Evolutionary conservation across 2,888 invertebrate species (phyloP).

Genomic region (Norana najaformis): DNA sequence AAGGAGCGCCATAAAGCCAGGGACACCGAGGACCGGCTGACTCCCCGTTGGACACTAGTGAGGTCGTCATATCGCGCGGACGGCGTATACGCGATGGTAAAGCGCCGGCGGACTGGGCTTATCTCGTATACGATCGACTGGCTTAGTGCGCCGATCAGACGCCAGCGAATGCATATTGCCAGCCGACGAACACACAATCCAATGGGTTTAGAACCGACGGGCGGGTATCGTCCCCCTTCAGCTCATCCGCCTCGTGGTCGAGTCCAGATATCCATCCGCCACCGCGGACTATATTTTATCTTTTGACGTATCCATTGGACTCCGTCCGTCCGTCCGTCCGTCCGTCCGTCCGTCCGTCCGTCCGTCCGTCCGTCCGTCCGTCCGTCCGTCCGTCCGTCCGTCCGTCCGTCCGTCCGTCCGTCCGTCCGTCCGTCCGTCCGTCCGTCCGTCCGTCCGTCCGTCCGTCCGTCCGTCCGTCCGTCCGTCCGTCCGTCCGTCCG

Average conservation of each 20-base stretch:
- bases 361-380: neutral
- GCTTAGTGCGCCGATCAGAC: conserved; percentile 13
- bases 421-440: neutral
- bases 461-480: neutral
- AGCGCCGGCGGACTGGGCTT: neutral
- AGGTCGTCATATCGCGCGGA: neutral
- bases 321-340: neutral
- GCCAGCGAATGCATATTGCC: neutral
- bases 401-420: neutral
- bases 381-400: neutral
- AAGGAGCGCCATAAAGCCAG: neutral
- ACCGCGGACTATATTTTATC: conserved; percentile 2
- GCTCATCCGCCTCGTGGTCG: neutral
- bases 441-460: neutral
- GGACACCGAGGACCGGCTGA: neutral
- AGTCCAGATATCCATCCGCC: conserved; percentile 3
- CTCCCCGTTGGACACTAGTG: neutral
- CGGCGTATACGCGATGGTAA: neutral
- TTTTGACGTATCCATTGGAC: neutral
- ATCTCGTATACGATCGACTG: conserved; percentile 6
- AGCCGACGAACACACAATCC: neutral
- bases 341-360: neutral
- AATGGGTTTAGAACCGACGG: neutral
- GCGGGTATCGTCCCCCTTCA: neutral
- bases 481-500: neutral